Evolutionary conservation across 2,113 vertebrate species (phyloP).

Genomic region (Motacilla alba): DNA sequence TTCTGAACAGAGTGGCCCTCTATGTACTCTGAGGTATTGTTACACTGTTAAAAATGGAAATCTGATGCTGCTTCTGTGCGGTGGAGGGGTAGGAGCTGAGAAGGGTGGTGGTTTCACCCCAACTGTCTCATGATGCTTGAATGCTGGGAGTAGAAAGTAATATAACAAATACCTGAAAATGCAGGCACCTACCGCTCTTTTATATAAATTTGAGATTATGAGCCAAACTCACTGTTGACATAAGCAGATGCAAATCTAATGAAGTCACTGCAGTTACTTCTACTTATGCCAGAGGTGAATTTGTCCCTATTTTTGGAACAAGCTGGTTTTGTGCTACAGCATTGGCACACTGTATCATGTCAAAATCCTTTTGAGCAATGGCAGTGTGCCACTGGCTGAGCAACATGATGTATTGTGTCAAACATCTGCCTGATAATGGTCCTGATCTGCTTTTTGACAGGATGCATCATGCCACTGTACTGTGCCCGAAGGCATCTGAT

Average conservation of each 20-base stretch:
- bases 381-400: background rate
- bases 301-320: slow-evolving; percentile 56
- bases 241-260: slow-evolving; percentile 58
- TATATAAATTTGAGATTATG: background rate
- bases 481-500: background rate
- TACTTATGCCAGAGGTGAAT: slow-evolving; percentile 47
- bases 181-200: background rate
- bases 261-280: slow-evolving; percentile 50
- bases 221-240: slow-evolving; percentile 42
- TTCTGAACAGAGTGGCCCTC: background rate
- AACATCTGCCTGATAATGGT: slow-evolving; percentile 23
- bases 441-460: background rate
- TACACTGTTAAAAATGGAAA: background rate
- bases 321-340: background rate
- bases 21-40: background rate
- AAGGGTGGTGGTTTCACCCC: background rate
- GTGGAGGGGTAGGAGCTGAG: background rate
- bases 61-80: background rate
- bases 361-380: slow-evolving; percentile 5
- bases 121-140: background rate
- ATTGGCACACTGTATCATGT: background rate
- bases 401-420: background rate
- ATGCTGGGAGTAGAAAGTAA: background rate
- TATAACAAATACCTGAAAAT: background rate
- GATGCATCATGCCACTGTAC: background rate